Evolutionary conservation across 2,797 vertebrate genomes (phyloP), one percentile per base, ranked within the genome.

Genomic region (Sebastes cheni): DNA sequence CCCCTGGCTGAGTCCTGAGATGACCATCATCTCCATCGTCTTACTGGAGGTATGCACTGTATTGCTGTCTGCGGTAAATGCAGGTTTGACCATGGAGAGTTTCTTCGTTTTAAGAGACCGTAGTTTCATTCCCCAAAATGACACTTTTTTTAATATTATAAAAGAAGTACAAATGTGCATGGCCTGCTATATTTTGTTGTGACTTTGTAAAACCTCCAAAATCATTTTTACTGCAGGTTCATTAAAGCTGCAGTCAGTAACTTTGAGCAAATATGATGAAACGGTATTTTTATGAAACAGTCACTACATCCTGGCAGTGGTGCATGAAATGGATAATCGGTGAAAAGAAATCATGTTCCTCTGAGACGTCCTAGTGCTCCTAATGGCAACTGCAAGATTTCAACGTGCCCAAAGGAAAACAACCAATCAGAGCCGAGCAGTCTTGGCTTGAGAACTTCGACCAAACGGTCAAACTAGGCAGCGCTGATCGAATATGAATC

Each of bases 1-100:
- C 87, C 98, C 98, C 1, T 98, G 98, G 97, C 94, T 99, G 84
- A 98, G 98, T 79, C 97, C 98, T 0, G 98, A 99, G 91, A 97
- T 97, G 20, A 97, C 97, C 89, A 98, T 99, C 76, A 96, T 99
- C 90, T 98, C 97, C 2, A 97, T 99, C 52, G 98, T 99, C 88
- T 95, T 99, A 81, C 94, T 99, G 62, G 98, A 99, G 97, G 98
- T 99, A 94, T 4, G 75, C 16, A 11, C 25, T 27, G 46, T 30
- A 1, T 2, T 30, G 1, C 8, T 67, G 25, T 76, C 8, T 29
- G 3, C 0, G 0, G 36, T 23, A 27, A 32, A 34, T 18, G 1
- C 10, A 72, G 22, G 8, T 75, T 34, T 77, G 59, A n/a, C 12
- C 22, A 16, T 42, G 9, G 14, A 12, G 14, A 20, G 22, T 34